These are phyloP conservation scores for Ranitomeya imitator DNA, from an alignment of 2,113 vertebrate species.

Conservation along the genomic window DNA sequence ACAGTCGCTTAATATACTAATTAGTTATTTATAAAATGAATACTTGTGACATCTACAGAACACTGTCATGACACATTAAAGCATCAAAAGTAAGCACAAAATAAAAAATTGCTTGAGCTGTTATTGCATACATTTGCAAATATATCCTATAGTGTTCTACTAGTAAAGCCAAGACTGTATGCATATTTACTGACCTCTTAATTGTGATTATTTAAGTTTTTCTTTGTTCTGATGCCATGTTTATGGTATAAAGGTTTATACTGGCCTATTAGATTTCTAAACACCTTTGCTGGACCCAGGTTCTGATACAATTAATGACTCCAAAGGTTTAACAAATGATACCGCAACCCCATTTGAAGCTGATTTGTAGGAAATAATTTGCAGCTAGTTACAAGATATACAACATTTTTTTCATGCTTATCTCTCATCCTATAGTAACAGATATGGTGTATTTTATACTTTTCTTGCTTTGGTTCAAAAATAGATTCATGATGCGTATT, in stretches of 20 bases:
- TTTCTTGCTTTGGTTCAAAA: too few relatives aligned
- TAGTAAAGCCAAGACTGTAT: neutral
- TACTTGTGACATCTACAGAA: slow-evolving; percentile 4
- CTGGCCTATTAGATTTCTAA: too few relatives aligned
- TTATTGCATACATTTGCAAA: neutral
- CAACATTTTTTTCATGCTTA: too few relatives aligned
- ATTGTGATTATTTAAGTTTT: neutral
- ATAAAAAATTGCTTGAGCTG: neutral
- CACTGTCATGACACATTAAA: neutral
- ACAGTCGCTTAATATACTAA: slow-evolving; percentile 16
- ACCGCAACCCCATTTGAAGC: too few relatives aligned
- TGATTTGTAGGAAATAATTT: too few relatives aligned
- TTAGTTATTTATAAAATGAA: slow-evolving; percentile 13
- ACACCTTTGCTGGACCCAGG: too few relatives aligned
- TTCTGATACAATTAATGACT: too few relatives aligned
- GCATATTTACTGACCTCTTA: neutral
- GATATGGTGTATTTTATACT: too few relatives aligned
- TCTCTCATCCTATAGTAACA: too few relatives aligned
- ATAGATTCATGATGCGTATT: too few relatives aligned
- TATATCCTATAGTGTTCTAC: neutral
- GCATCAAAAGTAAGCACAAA: neutral
- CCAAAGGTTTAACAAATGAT: too few relatives aligned
- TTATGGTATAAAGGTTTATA: neutral
- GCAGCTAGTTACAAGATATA: too few relatives aligned
- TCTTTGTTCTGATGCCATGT: neutral